A percentile compares a stretch with the other conserved stretches of the same genome.
Conservation (phyloP, 53 echinoderm and acorn worm species). For the Mesocentrotus franciscanus region DNA sequence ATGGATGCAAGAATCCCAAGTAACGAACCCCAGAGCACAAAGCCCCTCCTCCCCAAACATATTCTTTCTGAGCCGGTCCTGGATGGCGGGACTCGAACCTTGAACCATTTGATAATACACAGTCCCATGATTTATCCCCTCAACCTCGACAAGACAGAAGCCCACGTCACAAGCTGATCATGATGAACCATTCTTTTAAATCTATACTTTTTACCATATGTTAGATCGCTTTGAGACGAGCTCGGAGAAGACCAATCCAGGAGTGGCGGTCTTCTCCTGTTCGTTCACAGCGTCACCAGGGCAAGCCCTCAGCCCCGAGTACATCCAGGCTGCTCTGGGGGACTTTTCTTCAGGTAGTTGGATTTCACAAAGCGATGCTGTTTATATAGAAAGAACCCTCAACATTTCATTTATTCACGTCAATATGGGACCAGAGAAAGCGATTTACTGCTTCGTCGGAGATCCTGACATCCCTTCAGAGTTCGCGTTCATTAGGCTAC, state of each 20-base stretch:
- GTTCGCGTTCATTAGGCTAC: neutral
- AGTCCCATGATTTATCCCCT: too few relatives aligned
- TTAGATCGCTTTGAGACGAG: neutral
- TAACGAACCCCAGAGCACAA: neutral
- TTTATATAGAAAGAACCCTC: neutral
- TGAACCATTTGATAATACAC: neutral
- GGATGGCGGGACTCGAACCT: neutral
- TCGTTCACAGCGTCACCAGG: neutral
- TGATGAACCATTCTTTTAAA: neutral
- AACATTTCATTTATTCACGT: neutral
- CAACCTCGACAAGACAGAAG: too few relatives aligned
- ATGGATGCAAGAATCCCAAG: too few relatives aligned
- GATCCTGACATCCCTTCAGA: neutral
- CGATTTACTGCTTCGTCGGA: slow-evolving; percentile 12
- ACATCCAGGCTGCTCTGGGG: neutral
- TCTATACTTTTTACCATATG: too few relatives aligned
- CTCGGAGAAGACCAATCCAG: neutral
- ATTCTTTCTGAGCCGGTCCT: too few relatives aligned
- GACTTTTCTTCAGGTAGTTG: neutral
- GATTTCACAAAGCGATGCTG: too few relatives aligned
- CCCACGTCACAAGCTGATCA: neutral
- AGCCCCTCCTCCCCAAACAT: neutral
- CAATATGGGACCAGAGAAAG: neutral
- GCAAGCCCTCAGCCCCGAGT: neutral
- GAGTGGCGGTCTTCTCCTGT: neutral